phyloP scores from a whole-genome alignment of 2,113 vertebrate genomes.

The Platycercus adscitus region DNA sequence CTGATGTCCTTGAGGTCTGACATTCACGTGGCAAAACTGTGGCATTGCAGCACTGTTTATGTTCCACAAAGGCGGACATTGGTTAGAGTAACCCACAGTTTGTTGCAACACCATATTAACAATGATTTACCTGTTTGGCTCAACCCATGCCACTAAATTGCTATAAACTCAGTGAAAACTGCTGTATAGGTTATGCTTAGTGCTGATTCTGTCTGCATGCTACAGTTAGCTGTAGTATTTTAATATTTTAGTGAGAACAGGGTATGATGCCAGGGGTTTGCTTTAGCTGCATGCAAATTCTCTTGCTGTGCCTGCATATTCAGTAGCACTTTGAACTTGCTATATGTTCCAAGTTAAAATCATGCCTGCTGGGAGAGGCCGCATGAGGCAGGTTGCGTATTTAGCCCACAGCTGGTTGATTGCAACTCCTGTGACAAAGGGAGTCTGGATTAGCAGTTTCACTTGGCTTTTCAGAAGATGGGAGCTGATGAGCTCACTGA shows the following conservation, averaged over 20 bases:
- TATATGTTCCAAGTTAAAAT: not conserved
- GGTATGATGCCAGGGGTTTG: not conserved
- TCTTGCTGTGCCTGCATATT: not conserved
- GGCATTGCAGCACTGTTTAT: not conserved
- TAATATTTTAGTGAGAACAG: not conserved
- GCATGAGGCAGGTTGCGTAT: not conserved
- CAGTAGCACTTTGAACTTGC: not conserved
- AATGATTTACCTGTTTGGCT: not conserved
- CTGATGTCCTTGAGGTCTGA: not conserved
- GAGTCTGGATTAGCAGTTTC: conserved; percentile 26
- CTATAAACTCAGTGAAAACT: not conserved
- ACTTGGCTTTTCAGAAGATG: conserved; percentile 37
- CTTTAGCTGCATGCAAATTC: not conserved
- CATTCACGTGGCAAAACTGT: not conserved
- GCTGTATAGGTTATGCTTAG: not conserved
- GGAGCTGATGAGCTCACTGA: conserved; percentile 42
- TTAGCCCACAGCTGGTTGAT: conserved; percentile 14
- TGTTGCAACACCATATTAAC: not conserved
- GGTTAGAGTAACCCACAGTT: not conserved
- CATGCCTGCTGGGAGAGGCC: not conserved
- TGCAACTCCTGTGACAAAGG: not conserved
- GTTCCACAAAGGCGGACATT: not conserved
- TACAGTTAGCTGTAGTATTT: not conserved
- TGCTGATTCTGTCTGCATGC: not conserved
- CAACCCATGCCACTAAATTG: not conserved